These are phyloP conservation scores for Hyperoodon ampullatus DNA, from an alignment of 2,113 vertebrate species.

Conservation along the genomic window DNA sequence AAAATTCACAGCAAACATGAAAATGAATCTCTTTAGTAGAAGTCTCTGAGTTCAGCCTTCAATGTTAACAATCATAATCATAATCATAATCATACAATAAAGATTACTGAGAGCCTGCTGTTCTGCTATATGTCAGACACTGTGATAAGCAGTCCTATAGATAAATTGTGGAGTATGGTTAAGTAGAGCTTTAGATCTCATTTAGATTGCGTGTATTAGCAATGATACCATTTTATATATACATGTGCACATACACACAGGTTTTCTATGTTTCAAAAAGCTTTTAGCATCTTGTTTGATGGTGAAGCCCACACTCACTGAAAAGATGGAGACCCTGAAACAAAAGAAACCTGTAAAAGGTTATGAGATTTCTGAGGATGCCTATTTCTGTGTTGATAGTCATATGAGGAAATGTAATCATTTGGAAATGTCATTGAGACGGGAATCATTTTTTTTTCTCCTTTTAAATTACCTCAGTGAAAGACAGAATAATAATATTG, in stretches of 20 bases:
- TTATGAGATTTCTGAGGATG: not conserved
- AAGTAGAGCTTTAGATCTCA: not conserved
- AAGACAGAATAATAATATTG: not conserved
- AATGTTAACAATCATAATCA: not conserved
- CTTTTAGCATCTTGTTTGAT: constrained; percentile 4
- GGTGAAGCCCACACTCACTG: not conserved
- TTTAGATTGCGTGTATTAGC: not conserved
- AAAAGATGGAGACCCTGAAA: not conserved
- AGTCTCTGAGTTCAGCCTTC: constrained; percentile 9
- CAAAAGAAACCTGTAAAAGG: not conserved
- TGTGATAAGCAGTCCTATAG: not conserved
- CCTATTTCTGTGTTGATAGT: not conserved
- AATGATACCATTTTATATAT: not conserved
- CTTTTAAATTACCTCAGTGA: not conserved
- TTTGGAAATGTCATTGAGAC: constrained; percentile 4
- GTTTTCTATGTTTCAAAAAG: not conserved
- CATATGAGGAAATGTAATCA: not conserved
- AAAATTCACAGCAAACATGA: constrained; percentile 10
- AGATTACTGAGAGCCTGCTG: not conserved
- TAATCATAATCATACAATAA: not conserved
- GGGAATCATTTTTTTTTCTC: not conserved
- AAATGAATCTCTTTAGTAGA: constrained; percentile 34
- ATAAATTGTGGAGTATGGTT: not conserved
- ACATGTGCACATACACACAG: not conserved
- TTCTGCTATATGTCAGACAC: not conserved